phyloP scores from a whole-genome alignment of 2,888 invertebrate species.

The Drosophila stalkeri region DNA sequence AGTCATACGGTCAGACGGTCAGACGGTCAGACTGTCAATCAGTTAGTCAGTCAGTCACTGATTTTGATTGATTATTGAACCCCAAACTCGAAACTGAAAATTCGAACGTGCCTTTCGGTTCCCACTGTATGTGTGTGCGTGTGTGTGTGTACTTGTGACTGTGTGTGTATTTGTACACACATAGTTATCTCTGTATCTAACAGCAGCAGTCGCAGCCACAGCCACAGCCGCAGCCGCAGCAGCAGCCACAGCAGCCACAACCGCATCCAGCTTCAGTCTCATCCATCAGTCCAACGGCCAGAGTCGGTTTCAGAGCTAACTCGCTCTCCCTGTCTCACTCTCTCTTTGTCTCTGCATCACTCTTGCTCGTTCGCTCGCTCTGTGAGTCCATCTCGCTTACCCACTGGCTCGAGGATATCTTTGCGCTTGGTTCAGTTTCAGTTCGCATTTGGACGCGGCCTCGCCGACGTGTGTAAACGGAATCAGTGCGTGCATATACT shows the following conservation, averaged over 20 bases:
- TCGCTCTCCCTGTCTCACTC: conserved; percentile 21
- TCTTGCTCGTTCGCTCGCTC: conserved; percentile 27
- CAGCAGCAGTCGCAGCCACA: conserved; percentile 48
- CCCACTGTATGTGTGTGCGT: not conserved
- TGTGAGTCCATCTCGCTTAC: conserved; percentile 11
- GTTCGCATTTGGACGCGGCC: conserved; percentile 78
- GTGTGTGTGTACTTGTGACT: not conserved
- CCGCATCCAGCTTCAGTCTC: conserved; percentile 52
- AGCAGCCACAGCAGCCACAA: conserved; percentile 29
- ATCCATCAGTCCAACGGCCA: conserved; percentile 45
- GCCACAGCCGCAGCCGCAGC: conserved; percentile 23
- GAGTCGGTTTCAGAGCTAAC: conserved; percentile 54
- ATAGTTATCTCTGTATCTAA: conserved; percentile 60
- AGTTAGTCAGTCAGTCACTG: conserved; percentile 45
- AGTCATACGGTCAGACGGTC: conserved; percentile 26
- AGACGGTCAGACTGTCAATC: conserved; percentile 30
- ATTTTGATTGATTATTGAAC: conserved; percentile 74
- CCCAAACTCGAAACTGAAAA: conserved; percentile 62
- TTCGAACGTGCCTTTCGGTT: conserved; percentile 32
- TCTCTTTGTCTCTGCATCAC: conserved; percentile 5
- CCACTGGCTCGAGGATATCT: conserved; percentile 74
- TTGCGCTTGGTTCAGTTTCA: conserved; percentile 74
- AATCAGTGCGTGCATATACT: conserved; percentile 48
- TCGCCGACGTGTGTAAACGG: conserved; percentile 63
- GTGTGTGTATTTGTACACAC: conserved; percentile 18